Evolutionary conservation across 1,140 invertebrate genomes (phyloP).

Genomic region (Campoletis sonorensis): DNA sequence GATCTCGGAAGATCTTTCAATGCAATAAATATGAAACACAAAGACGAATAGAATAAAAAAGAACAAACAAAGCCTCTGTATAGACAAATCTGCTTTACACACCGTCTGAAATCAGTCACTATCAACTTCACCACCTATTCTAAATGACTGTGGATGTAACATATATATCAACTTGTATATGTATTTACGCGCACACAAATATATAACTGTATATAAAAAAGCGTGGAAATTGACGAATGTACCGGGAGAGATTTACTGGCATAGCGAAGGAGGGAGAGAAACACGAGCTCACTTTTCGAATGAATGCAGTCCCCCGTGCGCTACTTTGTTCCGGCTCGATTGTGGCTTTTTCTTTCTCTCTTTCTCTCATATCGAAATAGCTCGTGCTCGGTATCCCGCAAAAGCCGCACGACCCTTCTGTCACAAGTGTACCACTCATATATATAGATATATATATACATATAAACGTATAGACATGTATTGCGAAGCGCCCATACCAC

Average conservation of each 20-base stretch:
- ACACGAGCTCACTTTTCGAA: slow-evolving; percentile 29
- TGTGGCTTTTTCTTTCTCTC: slow-evolving; percentile 14
- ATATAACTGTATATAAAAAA: background rate
- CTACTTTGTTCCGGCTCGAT: slow-evolving; percentile 38
- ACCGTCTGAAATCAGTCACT: no score
- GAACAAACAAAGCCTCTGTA: no score
- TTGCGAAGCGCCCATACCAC: slow-evolving; percentile 8
- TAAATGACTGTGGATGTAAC: background rate
- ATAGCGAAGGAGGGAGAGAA: slow-evolving; percentile 34
- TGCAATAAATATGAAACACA: no score
- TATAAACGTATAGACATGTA: background rate
- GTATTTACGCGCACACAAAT: background rate
- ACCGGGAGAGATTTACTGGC: slow-evolving; percentile 34
- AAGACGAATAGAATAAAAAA: no score
- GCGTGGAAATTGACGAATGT: slow-evolving; percentile 32
- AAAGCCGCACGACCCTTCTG: slow-evolving; percentile 19
- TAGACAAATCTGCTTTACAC: no score
- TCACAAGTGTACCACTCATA: background rate
- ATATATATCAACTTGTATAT: background rate
- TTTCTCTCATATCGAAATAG: slow-evolving; percentile 30
- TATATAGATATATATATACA: slow-evolving; percentile 16
- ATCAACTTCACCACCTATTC: no score
- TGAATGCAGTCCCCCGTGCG: slow-evolving; percentile 23
- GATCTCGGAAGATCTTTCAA: no score
- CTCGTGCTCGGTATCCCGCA: slow-evolving; percentile 30